Conservation (phyloP, 1,140 invertebrate genomes). For the Paralvinella palmiformis region DNA sequence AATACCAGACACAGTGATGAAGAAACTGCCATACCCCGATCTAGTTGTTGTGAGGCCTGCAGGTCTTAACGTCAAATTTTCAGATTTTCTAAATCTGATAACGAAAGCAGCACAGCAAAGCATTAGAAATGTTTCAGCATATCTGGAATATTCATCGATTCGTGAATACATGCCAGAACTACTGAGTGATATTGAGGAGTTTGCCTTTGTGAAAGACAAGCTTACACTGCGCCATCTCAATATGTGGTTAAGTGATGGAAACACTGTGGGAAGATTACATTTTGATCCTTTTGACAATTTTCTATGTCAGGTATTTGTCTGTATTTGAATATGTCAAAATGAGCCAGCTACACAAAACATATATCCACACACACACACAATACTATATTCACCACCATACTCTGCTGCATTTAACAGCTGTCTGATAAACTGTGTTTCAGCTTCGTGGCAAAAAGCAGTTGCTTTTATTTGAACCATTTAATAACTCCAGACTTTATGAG, state of each 20-base stretch:
- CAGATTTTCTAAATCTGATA: slow-evolving; percentile 38
- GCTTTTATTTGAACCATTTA: slow-evolving; percentile 41
- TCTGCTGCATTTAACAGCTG: background rate
- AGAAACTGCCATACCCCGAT: slow-evolving; percentile 36
- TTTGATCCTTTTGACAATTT: slow-evolving; percentile 48
- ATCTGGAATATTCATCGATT: slow-evolving; percentile 44
- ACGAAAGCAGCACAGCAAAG: slow-evolving; percentile 25
- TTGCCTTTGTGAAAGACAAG: slow-evolving; percentile 29
- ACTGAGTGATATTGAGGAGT: slow-evolving; percentile 33
- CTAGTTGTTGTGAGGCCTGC: slow-evolving; percentile 44
- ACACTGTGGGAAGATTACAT: slow-evolving; percentile 42
- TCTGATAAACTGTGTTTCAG: slow-evolving; percentile 22
- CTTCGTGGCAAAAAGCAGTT: slow-evolving; percentile 42
- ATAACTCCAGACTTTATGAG: slow-evolving; percentile 39
- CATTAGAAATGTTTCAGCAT: slow-evolving; percentile 35
- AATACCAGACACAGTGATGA: slow-evolving; percentile 30
- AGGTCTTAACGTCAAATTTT: slow-evolving; percentile 34
- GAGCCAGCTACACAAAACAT: background rate
- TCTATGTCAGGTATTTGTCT: slow-evolving; percentile 37
- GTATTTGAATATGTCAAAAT: background rate
- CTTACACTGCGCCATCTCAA: slow-evolving; percentile 33
- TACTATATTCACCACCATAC: background rate
- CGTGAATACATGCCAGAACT: slow-evolving; percentile 37
- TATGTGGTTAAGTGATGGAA: slow-evolving; percentile 47
- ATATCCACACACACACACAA: background rate